phyloP scores from a whole-genome alignment of 2,888 invertebrate genomes.

The Protula sp. region DNA sequence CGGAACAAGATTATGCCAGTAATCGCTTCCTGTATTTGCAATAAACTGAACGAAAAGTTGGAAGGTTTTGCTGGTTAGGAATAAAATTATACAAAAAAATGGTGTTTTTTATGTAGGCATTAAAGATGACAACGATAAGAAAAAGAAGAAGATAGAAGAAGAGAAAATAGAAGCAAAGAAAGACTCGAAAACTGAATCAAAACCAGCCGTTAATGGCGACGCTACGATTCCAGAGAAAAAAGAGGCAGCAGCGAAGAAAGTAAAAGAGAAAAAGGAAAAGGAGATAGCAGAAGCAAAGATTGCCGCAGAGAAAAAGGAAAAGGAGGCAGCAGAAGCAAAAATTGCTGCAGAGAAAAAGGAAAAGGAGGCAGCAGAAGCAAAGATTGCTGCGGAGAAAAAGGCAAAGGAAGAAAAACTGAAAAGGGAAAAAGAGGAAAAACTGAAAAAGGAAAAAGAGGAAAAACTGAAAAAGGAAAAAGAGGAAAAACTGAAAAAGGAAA shows the following conservation, averaged over 20 bases:
- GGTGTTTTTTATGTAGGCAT: no score
- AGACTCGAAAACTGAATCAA: no score
- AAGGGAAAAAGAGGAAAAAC: constrained; percentile 4
- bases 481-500: constrained; percentile 5
- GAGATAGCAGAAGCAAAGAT: constrained; percentile 3
- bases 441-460: constrained; percentile 4
- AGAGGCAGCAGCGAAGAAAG: constrained; percentile 3
- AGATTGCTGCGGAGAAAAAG: constrained; percentile 5
- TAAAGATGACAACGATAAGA: no score
- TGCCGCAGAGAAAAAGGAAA: constrained; percentile 4
- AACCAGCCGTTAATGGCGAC: no score
- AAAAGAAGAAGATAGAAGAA: no score
- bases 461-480: constrained; percentile 5
- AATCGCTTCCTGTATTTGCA: no score
- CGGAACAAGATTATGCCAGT: no score
- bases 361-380: constrained; percentile 8
- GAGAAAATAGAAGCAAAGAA: no score
- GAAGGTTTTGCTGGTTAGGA: no score
- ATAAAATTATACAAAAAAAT: no score
- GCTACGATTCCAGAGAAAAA: no score
- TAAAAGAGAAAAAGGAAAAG: constrained; percentile 4
- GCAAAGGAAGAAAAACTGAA: constrained; percentile 7
- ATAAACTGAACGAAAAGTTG: no score
- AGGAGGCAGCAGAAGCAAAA: background rate
- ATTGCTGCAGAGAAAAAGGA: constrained; percentile 3